A percentile compares a stretch with the other conserved stretches of the same genome.
Evolutionary conservation across 2,113 vertebrate species (phyloP).

Genomic region (Engraulis encrasicolus): DNA sequence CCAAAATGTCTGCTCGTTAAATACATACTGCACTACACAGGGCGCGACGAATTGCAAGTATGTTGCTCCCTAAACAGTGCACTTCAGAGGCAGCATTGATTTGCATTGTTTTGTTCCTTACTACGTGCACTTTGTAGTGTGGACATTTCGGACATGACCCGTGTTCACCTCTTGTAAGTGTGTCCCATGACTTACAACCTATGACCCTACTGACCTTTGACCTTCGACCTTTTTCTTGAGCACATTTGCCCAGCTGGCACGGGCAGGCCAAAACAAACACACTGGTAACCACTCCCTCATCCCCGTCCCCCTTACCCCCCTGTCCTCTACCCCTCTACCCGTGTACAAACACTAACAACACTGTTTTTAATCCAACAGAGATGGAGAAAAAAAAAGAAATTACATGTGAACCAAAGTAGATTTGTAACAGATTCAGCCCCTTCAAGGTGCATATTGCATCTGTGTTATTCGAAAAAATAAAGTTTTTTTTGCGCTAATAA

Average conservation of each 20-base stretch:
- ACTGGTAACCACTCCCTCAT: background rate
- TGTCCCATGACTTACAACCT: background rate
- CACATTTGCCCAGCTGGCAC: constrained; percentile 13
- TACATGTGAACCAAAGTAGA: constrained; percentile 74
- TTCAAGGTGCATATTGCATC: constrained; percentile 72
- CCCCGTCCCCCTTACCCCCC: too few species aligned
- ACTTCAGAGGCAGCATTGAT: too few species aligned
- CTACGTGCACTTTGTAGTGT: too few species aligned
- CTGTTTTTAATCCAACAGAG: background rate
- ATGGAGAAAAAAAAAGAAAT: constrained; percentile 37
- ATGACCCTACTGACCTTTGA: too few species aligned
- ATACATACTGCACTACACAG: too few species aligned
- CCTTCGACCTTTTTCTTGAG: background rate
- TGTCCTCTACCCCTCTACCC: too few species aligned
- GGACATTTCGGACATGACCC: too few species aligned
- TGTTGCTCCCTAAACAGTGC: too few species aligned
- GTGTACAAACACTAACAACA: background rate
- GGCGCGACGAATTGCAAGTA: too few species aligned
- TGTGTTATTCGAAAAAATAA: constrained; percentile 74
- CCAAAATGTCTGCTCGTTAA: too few species aligned
- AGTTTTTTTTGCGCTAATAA: constrained; percentile 55
- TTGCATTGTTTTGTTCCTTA: too few species aligned
- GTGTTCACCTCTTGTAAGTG: background rate
- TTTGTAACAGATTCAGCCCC: constrained; percentile 68
- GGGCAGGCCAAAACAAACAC: background rate